Conservation (phyloP, 2,797 vertebrate genomes). For the Gastrophryne carolinensis region DNA sequence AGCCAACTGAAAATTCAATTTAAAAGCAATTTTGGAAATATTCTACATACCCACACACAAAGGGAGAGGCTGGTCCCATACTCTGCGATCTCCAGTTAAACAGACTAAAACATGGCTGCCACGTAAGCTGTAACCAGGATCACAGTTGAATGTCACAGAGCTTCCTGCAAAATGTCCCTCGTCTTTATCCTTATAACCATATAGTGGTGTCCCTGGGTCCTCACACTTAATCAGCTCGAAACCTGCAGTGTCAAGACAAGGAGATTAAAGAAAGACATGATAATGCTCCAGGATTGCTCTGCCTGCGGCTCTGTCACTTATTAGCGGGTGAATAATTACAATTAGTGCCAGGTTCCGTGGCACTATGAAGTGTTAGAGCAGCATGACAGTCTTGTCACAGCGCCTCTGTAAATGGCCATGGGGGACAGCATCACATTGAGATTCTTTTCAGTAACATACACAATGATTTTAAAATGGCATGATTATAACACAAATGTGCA, state of each 20-base stretch:
- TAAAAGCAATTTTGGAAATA: no score
- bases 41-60: conserved; percentile 84
- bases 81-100: conserved; percentile 88
- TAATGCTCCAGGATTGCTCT: conserved; percentile 22
- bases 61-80: conserved; percentile 91
- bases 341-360: conserved; percentile 24
- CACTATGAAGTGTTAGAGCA: conserved; percentile 4
- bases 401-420: conserved; percentile 7
- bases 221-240: conserved; percentile 96
- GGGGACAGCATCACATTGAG: conserved; percentile 1
- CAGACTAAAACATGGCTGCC: conserved; percentile 83
- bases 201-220: conserved; percentile 90
- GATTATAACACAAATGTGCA: background rate
- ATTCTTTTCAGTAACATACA: background rate
- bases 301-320: conserved; percentile 23
- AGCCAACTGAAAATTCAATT: background rate
- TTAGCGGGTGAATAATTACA: conserved; percentile 36
- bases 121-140: conserved; percentile 87
- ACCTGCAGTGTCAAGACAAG: conserved; percentile 68
- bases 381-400: conserved; percentile 6
- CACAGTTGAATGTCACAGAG: conserved; percentile 87
- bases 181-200: conserved; percentile 90
- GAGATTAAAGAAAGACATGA: conserved; percentile 18
- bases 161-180: conserved; percentile 96
- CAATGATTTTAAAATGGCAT: background rate